Percentiles rank a stretch among this genome's conserved stretches.
Evolutionary conservation across 2,797 vertebrate genomes (phyloP).

Genomic region (Lepilemur ruficaudatus): DNA sequence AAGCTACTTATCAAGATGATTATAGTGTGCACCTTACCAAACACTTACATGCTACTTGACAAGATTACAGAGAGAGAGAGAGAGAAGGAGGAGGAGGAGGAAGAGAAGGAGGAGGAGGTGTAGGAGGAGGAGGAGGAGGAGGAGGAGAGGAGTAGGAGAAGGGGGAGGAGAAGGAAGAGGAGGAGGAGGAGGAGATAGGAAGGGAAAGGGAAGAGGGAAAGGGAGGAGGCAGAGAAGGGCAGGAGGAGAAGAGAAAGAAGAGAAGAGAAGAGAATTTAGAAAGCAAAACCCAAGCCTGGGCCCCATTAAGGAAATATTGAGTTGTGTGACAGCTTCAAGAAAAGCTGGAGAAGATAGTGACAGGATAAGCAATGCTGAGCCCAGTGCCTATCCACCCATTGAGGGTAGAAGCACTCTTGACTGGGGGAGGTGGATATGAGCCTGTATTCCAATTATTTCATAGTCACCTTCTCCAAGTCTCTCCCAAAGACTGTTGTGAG

Average conservation of each 20-base stretch:
- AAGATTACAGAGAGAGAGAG: background rate
- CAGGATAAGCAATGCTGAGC: background rate
- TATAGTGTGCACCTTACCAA: background rate
- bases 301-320: background rate
- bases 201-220: background rate
- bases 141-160: background rate
- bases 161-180: background rate
- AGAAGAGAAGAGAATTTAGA: background rate
- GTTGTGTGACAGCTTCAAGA: background rate
- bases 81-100: background rate
- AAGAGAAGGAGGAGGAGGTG: background rate
- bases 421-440: background rate
- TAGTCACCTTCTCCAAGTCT: background rate
- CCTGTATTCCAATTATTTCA: background rate
- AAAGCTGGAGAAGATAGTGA: background rate
- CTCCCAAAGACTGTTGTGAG: background rate
- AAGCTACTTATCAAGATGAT: constrained; percentile 32
- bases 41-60: background rate
- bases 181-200: fast-evolving
- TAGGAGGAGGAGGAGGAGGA: background rate
- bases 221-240: background rate
- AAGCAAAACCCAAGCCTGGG: background rate
- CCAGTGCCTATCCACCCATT: background rate
- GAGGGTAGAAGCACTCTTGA: background rate
- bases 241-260: background rate